Percentiles rank a stretch among this genome's conserved stretches.
Conservation (phyloP, 2,797 vertebrate species). For the Manis crassicaudata region DNA sequence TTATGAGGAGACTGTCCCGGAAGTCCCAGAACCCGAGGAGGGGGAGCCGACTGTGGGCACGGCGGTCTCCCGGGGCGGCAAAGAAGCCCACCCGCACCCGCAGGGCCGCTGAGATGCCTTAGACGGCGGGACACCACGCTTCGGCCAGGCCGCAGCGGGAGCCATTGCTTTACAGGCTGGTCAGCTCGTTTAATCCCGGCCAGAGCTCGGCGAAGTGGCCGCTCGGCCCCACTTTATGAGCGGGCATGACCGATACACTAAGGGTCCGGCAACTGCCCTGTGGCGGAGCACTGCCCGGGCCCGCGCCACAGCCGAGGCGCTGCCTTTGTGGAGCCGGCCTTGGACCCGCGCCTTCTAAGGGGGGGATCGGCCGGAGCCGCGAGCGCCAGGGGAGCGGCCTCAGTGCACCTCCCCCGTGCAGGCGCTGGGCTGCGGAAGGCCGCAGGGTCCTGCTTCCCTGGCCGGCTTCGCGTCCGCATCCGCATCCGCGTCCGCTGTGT, state of each 20-base stretch:
- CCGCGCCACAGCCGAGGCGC: no score
- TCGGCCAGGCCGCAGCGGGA: background rate
- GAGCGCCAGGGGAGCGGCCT: background rate
- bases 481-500: background rate
- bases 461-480: no score
- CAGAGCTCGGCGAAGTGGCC: rapidly evolving
- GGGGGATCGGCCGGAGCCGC: background rate
- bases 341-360: background rate
- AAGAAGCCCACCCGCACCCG: background rate
- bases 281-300: background rate
- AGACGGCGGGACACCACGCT: rapidly evolving
- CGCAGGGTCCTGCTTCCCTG: no score
- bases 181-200: background rate
- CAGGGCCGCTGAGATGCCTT: background rate
- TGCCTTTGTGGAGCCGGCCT: background rate
- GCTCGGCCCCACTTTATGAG: background rate
- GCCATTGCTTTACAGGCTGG: background rate
- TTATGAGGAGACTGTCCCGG: background rate
- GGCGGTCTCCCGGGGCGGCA: rapidly evolving
- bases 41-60: background rate
- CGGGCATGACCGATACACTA: background rate
- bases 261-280: background rate
- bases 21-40: background rate
- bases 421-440: no score
- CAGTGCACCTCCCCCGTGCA: no score